Evolutionary conservation across 2,797 vertebrate species (phyloP).

Genomic region (Sebastes vulpes): DNA sequence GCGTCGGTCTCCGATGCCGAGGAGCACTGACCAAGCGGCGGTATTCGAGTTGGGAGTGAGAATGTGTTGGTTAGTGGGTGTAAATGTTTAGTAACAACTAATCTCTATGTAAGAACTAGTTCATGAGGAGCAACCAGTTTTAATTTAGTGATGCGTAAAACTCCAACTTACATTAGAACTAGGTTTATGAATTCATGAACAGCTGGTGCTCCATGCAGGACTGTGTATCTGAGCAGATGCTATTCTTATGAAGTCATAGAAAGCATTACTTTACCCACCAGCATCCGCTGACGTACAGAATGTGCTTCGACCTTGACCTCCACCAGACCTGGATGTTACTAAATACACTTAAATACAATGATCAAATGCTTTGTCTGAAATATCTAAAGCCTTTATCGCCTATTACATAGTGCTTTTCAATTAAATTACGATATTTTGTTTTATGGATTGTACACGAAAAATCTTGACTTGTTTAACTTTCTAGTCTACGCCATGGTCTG

Average conservation of each 20-base stretch:
- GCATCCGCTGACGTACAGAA: not conserved
- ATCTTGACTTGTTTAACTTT: not conserved
- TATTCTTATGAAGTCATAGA: not conserved
- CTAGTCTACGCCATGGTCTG: slow-evolving; percentile 21
- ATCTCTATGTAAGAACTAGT: not conserved
- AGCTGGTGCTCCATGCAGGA: not conserved
- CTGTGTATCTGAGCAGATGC: not conserved
- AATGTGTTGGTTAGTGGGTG: too few relatives aligned
- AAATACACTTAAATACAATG: not conserved
- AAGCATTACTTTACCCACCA: slow-evolving; percentile 50
- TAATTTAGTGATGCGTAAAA: not conserved
- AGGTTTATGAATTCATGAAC: not conserved
- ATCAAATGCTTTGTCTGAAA: not conserved
- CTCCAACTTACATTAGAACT: not conserved
- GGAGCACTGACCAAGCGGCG: too few relatives aligned
- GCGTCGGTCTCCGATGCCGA: too few relatives aligned
- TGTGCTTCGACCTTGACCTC: slow-evolving; percentile 4
- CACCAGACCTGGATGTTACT: slow-evolving; percentile 38
- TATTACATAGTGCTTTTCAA: not conserved
- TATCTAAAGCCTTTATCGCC: not conserved
- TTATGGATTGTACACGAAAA: not conserved
- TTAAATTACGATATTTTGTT: not conserved
- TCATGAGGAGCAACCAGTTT: not conserved
- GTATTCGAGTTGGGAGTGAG: too few relatives aligned
- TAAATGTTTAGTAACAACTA: not conserved